These are phyloP conservation scores for Campylomormyrus tamandua DNA, from an alignment of 2,113 vertebrate species.

Conservation along the genomic window DNA sequence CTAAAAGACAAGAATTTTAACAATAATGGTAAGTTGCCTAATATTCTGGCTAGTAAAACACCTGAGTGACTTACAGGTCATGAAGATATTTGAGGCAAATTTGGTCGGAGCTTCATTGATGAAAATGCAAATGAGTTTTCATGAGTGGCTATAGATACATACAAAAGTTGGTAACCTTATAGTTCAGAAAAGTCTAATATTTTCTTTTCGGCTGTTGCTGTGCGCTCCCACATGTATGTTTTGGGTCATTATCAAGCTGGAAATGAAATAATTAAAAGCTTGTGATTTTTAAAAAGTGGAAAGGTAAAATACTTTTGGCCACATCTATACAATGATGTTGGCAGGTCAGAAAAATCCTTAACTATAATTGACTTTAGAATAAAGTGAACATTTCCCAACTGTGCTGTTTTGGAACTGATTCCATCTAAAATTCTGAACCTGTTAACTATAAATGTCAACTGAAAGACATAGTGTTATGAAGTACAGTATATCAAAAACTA, in stretches of 20 bases:
- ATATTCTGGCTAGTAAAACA: not conserved
- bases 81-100: not conserved
- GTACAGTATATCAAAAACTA: not conserved
- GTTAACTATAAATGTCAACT: not conserved
- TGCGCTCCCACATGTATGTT: not conserved
- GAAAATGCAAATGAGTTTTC: not conserved
- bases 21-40: no score
- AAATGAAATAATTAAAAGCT: not conserved
- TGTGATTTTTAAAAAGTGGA: not conserved
- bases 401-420: not conserved
- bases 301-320: not conserved
- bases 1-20: no score
- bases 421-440: not conserved
- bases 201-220: not conserved
- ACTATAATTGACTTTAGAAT: not conserved
- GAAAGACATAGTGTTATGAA: not conserved
- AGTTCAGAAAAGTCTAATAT: not conserved
- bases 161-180: not conserved
- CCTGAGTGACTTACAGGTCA: not conserved
- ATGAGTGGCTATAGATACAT: not conserved
- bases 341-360: not conserved
- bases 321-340: not conserved
- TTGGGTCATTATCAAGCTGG: not conserved
- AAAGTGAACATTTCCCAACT: not conserved
- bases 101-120: not conserved